A percentile compares a stretch with the other conserved stretches of the same genome.
Conservation (phyloP, 1,140 invertebrate species). For the Plutomurus gul region DNA sequence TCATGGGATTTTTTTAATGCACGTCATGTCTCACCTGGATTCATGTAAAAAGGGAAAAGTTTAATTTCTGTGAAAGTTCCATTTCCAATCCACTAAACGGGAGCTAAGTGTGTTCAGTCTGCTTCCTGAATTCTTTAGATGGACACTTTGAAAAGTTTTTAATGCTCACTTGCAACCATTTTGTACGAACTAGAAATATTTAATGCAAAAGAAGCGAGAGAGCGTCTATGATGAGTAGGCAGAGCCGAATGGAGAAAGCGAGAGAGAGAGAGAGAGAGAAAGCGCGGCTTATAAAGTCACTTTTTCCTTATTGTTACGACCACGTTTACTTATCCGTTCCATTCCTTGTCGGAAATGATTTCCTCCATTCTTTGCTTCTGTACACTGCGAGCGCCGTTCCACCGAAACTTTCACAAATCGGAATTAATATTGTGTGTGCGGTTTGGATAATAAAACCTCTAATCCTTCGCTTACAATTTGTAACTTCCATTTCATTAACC, state of each 20-base stretch:
- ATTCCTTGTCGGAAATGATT: too few species aligned
- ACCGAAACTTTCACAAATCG: neutral
- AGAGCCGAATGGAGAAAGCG: too few species aligned
- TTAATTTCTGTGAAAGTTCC: neutral
- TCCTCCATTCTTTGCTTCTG: neutral
- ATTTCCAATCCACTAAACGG: neutral
- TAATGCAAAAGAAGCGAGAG: neutral
- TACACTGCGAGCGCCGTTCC: too few species aligned
- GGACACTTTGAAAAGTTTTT: neutral
- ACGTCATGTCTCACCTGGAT: neutral
- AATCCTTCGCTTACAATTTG: neutral
- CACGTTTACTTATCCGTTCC: too few species aligned
- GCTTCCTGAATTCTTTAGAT: neutral
- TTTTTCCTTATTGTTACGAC: neutral
- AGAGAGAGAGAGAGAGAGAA: too few species aligned
- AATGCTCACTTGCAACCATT: neutral
- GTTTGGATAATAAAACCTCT: neutral
- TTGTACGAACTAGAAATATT: neutral
- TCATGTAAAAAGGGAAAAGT: neutral
- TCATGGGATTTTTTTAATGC: neutral
- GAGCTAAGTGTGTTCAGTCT: neutral
- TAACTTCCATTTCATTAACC: neutral
- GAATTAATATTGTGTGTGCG: constrained; percentile 9
- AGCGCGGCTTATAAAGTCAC: neutral
- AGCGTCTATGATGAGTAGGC: neutral